Evolutionary conservation across 2,113 vertebrate species (phyloP), one percentile per base, ranked within the genome.

Genomic region (Cavia porcellus): DNA sequence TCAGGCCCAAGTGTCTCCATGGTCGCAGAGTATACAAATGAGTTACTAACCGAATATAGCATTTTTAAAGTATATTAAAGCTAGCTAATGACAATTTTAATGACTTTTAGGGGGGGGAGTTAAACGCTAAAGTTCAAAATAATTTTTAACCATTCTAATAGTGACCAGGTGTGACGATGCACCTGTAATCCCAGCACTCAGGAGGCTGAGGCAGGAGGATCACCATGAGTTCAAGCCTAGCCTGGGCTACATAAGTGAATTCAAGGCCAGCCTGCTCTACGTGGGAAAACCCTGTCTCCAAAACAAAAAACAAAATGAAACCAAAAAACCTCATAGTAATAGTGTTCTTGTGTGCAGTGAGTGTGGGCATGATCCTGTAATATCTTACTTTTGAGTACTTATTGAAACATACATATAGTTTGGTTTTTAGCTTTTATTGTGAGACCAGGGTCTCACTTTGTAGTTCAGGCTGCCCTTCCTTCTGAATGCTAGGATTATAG

Each of bases 111-210:
- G 84, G 77, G 42, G 42, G 24, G 92, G 75, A 92, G 35, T 32
- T 92, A 79, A 75, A 25, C 42, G 82, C 12, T 19, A 86, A 77
- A 72, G 7, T 89, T 97, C 45, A 59, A 55, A 95, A 90, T 2
- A 22, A 68, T 82, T 89, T 83, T 96, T 96, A 83, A 77, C 96
- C 19, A 32, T 93, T 12, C 10, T 94, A 82, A 38, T 77, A n/a
- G 32, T 72, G 38, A 38, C 35, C 6, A 3, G 35, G 32, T 5
- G 20, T 70, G 68, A 19, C 38, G 7, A 35, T 19, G 8, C 17
- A 14, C 35, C 35, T 70, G 35, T 70, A 70, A 38, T 70, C n/a
- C 19, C 35, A n/a, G 35, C 35, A 38, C 35, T 70, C 7, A 6
- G 35, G 17, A 70, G n/a, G 35, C 35, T n/a, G 17, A 70, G 68